These are phyloP conservation scores for Spodoptera picta DNA, from an alignment of 2,888 invertebrate species.

Conservation along the genomic window DNA sequence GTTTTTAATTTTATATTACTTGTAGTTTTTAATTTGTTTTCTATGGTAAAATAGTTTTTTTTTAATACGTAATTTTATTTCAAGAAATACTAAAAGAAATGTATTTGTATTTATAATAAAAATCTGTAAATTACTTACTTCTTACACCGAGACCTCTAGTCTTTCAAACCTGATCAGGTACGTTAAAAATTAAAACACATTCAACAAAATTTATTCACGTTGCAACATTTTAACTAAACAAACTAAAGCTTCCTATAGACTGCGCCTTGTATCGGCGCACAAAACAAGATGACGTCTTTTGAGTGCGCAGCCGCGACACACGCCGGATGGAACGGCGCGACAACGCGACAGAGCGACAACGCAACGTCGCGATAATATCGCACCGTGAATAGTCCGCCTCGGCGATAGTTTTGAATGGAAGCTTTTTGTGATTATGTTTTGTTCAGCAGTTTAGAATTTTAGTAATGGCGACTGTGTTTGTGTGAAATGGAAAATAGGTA, in stretches of 20 bases:
- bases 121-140: too few relatives aligned
- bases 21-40: too few relatives aligned
- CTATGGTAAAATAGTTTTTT: too few relatives aligned
- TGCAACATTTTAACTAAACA: slow-evolving; percentile 23
- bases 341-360: slow-evolving; percentile 50
- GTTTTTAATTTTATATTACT: too few relatives aligned
- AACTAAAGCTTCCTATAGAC: slow-evolving; percentile 28
- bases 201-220: not conserved
- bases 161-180: too few relatives aligned
- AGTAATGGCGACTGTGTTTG: slow-evolving; percentile 3
- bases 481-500: too few relatives aligned
- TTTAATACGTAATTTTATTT: too few relatives aligned
- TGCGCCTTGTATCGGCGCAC: slow-evolving; percentile 25
- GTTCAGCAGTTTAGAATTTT: slow-evolving; percentile 27
- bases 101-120: too few relatives aligned
- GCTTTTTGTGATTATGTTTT: slow-evolving; percentile 54
- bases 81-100: too few relatives aligned
- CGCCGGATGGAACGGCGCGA: slow-evolving; percentile 56
- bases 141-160: too few relatives aligned
- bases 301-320: slow-evolving; percentile 55
- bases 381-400: slow-evolving; percentile 30
- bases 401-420: slow-evolving; percentile 51
- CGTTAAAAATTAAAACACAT: not conserved
- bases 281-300: slow-evolving; percentile 52
- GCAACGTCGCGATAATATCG: slow-evolving; percentile 46